phyloP scores from a whole-genome alignment of 2,113 vertebrate genomes.

The Amphiprion percula region DNA sequence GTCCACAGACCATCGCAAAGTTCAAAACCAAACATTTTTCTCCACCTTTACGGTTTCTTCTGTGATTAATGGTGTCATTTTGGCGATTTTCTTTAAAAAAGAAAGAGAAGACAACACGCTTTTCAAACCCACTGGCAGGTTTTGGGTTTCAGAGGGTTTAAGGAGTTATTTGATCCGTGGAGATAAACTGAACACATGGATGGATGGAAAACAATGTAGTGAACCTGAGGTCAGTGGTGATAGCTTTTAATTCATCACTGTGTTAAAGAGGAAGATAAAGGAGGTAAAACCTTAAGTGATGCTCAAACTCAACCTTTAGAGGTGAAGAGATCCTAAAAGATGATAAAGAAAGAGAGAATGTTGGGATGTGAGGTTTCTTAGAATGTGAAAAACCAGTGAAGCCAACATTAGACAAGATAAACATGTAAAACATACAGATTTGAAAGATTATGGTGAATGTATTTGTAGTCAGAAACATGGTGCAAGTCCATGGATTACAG shows the following conservation, averaged over 20 bases:
- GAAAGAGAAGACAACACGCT: no score
- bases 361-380: background rate
- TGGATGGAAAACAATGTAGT: constrained; percentile 48
- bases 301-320: constrained; percentile 2
- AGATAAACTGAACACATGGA: constrained; percentile 36
- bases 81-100: no score
- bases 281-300: constrained; percentile 24
- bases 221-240: constrained; percentile 42
- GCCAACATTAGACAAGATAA: background rate
- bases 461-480: no score
- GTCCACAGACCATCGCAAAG: no score
- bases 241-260: constrained; percentile 32
- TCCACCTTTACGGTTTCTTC: no score
- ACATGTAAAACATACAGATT: background rate
- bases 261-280: constrained; percentile 30
- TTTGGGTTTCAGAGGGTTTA: no score
- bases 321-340: constrained; percentile 13
- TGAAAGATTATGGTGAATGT: no score
- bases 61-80: no score
- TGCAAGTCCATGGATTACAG: no score
- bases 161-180: constrained; percentile 44
- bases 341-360: background rate
- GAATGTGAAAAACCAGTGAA: background rate
- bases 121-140: no score
- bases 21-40: no score